Evolutionary conservation across 2,113 vertebrate species (phyloP).

Genomic region (Hymenochirus boettgeri): DNA sequence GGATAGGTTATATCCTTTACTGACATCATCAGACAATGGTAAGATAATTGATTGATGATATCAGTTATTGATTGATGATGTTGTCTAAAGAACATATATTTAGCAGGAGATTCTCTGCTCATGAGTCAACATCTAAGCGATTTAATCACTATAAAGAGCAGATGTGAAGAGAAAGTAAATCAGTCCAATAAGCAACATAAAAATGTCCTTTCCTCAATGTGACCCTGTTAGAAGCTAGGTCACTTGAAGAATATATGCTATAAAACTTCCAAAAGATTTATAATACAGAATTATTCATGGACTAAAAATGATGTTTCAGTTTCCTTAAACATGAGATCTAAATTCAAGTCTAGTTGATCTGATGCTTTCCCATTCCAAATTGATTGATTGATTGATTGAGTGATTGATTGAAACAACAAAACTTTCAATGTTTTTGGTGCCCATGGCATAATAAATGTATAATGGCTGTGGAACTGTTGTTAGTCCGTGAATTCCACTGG

Average conservation of each 20-base stretch:
- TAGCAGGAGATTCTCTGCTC: conserved; percentile 5
- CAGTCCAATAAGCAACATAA: conserved; percentile 14
- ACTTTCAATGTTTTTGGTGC: too few relatives aligned
- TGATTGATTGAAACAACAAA: too few relatives aligned
- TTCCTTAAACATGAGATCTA: conserved; percentile 3
- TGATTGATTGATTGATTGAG: too few relatives aligned
- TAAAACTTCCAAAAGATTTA: conserved; percentile 24
- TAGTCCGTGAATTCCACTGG: too few relatives aligned
- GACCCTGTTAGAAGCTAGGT: conserved; percentile 13
- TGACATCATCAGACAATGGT: conserved; percentile 36
- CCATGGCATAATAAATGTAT: too few relatives aligned
- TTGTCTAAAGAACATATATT: conserved; percentile 32
- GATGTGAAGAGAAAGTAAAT: conserved; percentile 41
- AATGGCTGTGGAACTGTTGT: too few relatives aligned
- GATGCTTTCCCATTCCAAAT: too few relatives aligned
- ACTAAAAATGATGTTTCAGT: background rate
- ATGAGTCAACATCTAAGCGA: conserved; percentile 11
- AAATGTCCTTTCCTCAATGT: conserved; percentile 33
- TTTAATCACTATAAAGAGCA: conserved; percentile 34
- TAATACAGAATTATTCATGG: conserved; percentile 18
- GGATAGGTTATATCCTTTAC: too few relatives aligned
- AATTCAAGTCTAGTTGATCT: background rate
- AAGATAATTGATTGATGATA: conserved; percentile 22
- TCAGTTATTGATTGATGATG: conserved; percentile 33
- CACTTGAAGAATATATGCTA: conserved; percentile 31